These are phyloP conservation scores for Apis dorsata DNA, from an alignment of 1,140 invertebrate species.

Conservation along the genomic window DNA sequence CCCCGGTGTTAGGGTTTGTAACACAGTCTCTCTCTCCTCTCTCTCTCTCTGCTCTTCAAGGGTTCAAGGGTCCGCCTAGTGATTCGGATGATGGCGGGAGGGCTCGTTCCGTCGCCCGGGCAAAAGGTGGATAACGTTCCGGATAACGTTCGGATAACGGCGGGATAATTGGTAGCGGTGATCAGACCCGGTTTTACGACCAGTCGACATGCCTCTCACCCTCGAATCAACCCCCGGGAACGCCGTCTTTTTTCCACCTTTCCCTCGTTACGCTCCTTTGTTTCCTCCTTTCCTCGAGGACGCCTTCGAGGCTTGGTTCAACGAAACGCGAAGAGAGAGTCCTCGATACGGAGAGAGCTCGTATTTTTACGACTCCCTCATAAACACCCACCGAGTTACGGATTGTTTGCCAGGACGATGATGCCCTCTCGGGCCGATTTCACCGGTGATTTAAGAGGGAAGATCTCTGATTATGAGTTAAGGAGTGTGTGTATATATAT, in stretches of 20 bases:
- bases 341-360: slow-evolving; percentile 61
- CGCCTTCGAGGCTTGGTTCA: slow-evolving; percentile 26
- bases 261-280: slow-evolving; percentile 58
- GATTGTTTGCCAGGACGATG: slow-evolving; percentile 73
- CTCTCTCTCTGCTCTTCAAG: slow-evolving; percentile 18
- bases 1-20: slow-evolving; percentile 40
- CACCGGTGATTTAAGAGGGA: slow-evolving; percentile 12
- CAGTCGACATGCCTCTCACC: slow-evolving; percentile 73
- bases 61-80: slow-evolving; percentile 67
- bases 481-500: too few species aligned
- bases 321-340: slow-evolving; percentile 54
- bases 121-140: slow-evolving; percentile 74
- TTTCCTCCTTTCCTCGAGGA: slow-evolving; percentile 22
- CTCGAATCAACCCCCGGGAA: background rate
- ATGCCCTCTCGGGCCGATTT: slow-evolving; percentile 67
- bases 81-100: slow-evolving; percentile 66
- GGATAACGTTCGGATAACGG: slow-evolving; percentile 79
- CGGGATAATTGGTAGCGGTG: slow-evolving; percentile 80
- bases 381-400: slow-evolving; percentile 78
- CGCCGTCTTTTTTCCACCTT: slow-evolving; percentile 38
- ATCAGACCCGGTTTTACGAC: slow-evolving; percentile 80
- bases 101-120: slow-evolving; percentile 57
- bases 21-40: slow-evolving; percentile 18
- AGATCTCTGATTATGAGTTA: too few species aligned
- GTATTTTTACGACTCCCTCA: slow-evolving; percentile 77